These are phyloP conservation scores for Panurus biarmicus DNA, from an alignment of 2,113 vertebrate species.

Conservation along the genomic window DNA sequence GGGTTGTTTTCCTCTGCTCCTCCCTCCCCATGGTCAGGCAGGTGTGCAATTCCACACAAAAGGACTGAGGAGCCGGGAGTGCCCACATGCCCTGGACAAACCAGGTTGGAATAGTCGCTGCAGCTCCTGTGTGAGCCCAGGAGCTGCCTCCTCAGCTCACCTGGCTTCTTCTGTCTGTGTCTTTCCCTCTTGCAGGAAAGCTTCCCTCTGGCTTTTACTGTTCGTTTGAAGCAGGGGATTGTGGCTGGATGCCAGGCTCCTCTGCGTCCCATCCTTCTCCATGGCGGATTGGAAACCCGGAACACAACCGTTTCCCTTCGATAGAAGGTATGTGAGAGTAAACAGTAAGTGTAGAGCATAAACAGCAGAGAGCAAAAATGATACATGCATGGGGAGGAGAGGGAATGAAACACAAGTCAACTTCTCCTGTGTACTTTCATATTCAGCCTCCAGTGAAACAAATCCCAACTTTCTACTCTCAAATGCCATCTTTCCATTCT, in stretches of 20 bases:
- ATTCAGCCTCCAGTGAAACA: neutral
- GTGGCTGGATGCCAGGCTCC: constrained; percentile 77
- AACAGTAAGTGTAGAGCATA: neutral
- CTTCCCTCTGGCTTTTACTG: constrained; percentile 93
- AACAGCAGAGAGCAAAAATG: neutral
- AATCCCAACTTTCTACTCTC: neutral
- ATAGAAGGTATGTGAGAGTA: constrained; percentile 50
- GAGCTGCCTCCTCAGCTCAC: neutral
- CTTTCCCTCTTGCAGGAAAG: constrained; percentile 70
- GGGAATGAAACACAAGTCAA: neutral
- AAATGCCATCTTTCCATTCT: neutral
- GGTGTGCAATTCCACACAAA: fast-evolving
- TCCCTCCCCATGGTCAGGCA: neutral
- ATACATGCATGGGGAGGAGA: neutral
- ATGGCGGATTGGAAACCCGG: constrained; percentile 76
- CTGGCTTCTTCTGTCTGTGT: neutral
- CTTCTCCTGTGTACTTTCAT: neutral
- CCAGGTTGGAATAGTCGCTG: fast-evolving
- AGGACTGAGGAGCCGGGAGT: neutral
- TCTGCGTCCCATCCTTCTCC: constrained; percentile 23
- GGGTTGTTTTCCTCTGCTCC: neutral
- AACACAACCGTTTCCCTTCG: constrained; percentile 22
- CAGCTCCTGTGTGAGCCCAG: neutral
- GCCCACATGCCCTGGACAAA: neutral
- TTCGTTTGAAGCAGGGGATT: constrained; percentile 85